phyloP scores from a whole-genome alignment of 2,113 vertebrate species.

The Patagioenas fasciata region DNA sequence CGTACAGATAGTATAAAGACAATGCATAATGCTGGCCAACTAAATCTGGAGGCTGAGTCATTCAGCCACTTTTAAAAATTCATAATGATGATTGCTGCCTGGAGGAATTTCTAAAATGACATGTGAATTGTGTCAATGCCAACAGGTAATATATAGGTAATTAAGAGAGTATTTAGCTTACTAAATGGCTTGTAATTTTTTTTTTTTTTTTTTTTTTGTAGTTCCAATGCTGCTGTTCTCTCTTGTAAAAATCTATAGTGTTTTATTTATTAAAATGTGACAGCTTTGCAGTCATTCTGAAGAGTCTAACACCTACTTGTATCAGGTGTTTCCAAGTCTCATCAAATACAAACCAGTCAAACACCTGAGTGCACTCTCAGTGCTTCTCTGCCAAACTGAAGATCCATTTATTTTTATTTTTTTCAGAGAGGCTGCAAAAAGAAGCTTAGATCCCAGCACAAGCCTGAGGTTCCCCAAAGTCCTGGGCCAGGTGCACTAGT shows the following conservation, averaged over 20 bases:
- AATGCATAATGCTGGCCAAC: neutral
- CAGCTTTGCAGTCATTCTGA: neutral
- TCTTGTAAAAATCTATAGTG: neutral
- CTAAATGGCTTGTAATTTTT: neutral
- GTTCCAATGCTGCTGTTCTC: neutral
- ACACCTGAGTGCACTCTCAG: rapidly evolving
- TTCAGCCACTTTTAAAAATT: neutral
- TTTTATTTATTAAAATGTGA: neutral
- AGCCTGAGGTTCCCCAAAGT: neutral
- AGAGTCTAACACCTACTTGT: neutral
- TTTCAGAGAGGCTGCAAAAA: neutral
- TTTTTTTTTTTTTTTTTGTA: neutral
- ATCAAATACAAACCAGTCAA: neutral
- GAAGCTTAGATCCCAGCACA: neutral
- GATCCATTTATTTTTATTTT: too few relatives aligned
- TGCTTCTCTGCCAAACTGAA: neutral
- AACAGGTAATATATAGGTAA: neutral
- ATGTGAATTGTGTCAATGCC: neutral
- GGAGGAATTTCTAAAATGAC: neutral
- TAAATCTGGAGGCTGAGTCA: neutral
- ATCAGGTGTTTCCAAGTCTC: neutral
- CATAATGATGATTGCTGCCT: neutral
- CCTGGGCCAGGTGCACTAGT: rapidly evolving
- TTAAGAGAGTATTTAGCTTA: neutral
- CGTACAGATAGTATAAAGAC: neutral